Conservation (phyloP, 2,888 invertebrate genomes). For the Macaria notata region DNA sequence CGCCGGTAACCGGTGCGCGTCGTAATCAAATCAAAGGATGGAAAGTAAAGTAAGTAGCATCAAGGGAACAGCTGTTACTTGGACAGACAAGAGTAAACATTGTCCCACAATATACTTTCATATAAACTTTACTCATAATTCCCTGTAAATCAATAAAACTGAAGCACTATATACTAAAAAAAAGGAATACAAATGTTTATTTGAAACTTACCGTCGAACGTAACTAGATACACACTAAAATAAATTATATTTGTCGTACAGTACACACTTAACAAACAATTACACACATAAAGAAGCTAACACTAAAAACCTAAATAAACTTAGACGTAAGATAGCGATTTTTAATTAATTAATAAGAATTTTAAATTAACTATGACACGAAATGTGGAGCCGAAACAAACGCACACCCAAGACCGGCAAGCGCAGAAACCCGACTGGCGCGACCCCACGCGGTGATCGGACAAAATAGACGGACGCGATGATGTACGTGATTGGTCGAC, state of each 20-base stretch:
- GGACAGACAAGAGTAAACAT: too few relatives aligned
- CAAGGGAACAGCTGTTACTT: too few relatives aligned
- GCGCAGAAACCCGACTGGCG: slow-evolving; percentile 78
- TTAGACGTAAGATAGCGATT: slow-evolving; percentile 39
- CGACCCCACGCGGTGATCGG: slow-evolving; percentile 53
- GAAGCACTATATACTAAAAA: slow-evolving; percentile 2
- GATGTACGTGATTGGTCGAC: slow-evolving; percentile 9
- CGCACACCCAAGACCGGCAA: slow-evolving; percentile 64
- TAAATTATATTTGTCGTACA: slow-evolving; percentile 46
- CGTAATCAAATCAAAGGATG: too few relatives aligned
- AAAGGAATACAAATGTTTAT: neutral
- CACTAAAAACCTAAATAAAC: slow-evolving; percentile 39
- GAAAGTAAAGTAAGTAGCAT: too few relatives aligned
- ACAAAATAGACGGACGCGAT: slow-evolving; percentile 15
- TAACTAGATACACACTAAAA: slow-evolving; percentile 48
- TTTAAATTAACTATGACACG: slow-evolving; percentile 63
- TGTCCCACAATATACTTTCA: too few relatives aligned
- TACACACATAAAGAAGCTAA: slow-evolving; percentile 50
- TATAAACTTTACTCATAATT: too few relatives aligned
- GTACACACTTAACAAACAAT: slow-evolving; percentile 38
- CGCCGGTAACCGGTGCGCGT: too few relatives aligned
- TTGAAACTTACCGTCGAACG: slow-evolving; percentile 60
- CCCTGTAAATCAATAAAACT: too few relatives aligned
- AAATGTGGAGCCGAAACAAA: slow-evolving; percentile 60
- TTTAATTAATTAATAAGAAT: slow-evolving; percentile 42